phyloP scores from a whole-genome alignment of 64 coral and sea anemone genomes.

The Porites australiensis region DNA sequence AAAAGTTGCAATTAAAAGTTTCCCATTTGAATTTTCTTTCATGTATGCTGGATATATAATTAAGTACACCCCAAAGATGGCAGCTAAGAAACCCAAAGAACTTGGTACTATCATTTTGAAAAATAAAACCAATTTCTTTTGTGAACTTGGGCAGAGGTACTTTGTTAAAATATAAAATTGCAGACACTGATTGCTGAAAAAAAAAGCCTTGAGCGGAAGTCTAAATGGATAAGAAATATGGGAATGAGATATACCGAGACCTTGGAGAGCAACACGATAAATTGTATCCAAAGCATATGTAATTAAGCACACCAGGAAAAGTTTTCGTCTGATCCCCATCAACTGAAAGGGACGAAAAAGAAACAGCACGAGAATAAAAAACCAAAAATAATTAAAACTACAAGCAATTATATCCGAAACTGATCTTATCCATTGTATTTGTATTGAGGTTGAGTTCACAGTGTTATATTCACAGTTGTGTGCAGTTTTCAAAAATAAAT shows the following conservation, averaged over 20 bases:
- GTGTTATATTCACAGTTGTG: background rate
- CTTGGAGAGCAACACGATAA: background rate
- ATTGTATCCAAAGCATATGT: background rate
- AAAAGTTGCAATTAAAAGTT: background rate
- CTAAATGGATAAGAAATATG: background rate
- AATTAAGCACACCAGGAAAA: background rate
- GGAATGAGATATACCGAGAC: background rate
- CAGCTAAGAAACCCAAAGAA: too few species aligned
- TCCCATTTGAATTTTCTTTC: background rate
- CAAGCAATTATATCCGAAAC: background rate
- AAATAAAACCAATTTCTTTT: background rate
- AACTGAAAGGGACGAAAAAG: background rate
- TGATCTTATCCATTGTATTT: background rate
- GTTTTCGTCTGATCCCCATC: background rate
- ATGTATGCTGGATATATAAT: background rate
- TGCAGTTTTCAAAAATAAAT: background rate
- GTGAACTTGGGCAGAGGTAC: too few species aligned
- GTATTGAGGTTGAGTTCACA: background rate
- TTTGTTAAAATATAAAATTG: background rate
- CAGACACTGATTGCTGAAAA: background rate
- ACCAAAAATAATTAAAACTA: background rate
- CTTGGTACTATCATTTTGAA: background rate
- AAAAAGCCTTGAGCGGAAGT: background rate
- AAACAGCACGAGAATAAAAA: background rate
- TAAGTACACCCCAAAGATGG: too few species aligned